phyloP scores from a whole-genome alignment of 2,797 vertebrate genomes.

The Silurus aristotelis region DNA sequence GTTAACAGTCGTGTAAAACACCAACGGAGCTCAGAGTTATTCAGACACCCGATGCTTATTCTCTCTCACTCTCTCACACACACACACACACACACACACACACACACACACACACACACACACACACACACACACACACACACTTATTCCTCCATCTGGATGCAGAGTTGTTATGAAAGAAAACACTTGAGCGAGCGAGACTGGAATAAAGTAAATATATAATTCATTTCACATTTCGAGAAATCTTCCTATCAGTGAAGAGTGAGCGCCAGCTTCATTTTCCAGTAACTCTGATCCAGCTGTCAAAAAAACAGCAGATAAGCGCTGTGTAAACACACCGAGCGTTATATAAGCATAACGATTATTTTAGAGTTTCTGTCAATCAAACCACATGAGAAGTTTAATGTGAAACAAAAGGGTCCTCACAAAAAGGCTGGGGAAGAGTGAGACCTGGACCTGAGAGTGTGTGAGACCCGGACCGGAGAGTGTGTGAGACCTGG shows the following conservation, averaged over 20 bases:
- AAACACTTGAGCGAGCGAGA: slow-evolving; percentile 24
- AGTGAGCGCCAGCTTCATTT: background rate
- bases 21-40: slow-evolving; percentile 44
- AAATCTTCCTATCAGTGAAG: slow-evolving; percentile 1
- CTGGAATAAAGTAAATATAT: slow-evolving; percentile 13
- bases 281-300: background rate
- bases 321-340: background rate
- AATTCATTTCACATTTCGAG: background rate
- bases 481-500: background rate
- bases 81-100: background rate
- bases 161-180: slow-evolving; percentile 32
- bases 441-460: background rate
- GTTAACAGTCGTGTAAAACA: slow-evolving; percentile 63
- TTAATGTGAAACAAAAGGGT: background rate
- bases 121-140: background rate
- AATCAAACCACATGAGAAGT: background rate
- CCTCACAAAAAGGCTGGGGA: background rate
- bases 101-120: slow-evolving; percentile 23
- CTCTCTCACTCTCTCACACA: slow-evolving; percentile 10
- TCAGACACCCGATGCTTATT: slow-evolving; percentile 26
- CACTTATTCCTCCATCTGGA: background rate
- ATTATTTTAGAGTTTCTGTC: background rate
- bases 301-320: slow-evolving; percentile 1
- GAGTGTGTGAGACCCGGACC: background rate
- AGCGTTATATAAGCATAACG: background rate